Evolutionary conservation across 2,888 invertebrate genomes (phyloP).

Genomic region (Zhuqinia jingwanae): DNA sequence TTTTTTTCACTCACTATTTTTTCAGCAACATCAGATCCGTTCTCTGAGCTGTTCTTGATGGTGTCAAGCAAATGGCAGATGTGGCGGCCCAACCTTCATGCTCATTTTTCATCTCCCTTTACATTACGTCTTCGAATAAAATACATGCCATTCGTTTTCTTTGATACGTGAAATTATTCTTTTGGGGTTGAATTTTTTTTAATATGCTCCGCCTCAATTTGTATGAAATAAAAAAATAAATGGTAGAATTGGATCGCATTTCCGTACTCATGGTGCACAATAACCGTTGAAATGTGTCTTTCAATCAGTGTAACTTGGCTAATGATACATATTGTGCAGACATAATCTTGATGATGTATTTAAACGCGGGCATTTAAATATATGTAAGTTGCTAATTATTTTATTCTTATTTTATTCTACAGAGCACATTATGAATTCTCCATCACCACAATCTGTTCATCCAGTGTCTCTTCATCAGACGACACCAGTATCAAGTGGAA

Average conservation of each 20-base stretch:
- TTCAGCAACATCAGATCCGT: slow-evolving; percentile 50
- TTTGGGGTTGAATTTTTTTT: slow-evolving; percentile 10
- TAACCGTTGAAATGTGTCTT: background rate
- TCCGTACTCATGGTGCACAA: background rate
- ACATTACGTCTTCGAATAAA: slow-evolving; percentile 11
- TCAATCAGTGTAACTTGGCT: background rate
- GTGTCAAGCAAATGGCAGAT: background rate
- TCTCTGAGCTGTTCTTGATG: slow-evolving; percentile 7
- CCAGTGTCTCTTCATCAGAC: slow-evolving; percentile 70
- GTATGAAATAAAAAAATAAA: background rate
- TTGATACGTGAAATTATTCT: slow-evolving; percentile 21
- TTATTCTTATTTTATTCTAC: slow-evolving; percentile 34
- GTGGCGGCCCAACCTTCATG: too few species aligned
- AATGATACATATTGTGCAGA: too few species aligned
- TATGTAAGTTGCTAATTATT: background rate
- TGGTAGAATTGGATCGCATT: slow-evolving; percentile 1
- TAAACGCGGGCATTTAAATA: background rate
- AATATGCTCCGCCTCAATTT: slow-evolving; percentile 11
- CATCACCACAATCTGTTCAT: slow-evolving; percentile 77
- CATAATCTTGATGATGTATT: background rate
- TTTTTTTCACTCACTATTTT: slow-evolving; percentile 4
- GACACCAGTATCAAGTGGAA: slow-evolving; percentile 68
- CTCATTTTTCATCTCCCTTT: too few species aligned
- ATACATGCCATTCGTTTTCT: slow-evolving; percentile 14
- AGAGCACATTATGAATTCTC: slow-evolving; percentile 79